These are phyloP conservation scores for Petrocephalus zakoni DNA, from an alignment of 2,113 vertebrate species.

Conservation along the genomic window DNA sequence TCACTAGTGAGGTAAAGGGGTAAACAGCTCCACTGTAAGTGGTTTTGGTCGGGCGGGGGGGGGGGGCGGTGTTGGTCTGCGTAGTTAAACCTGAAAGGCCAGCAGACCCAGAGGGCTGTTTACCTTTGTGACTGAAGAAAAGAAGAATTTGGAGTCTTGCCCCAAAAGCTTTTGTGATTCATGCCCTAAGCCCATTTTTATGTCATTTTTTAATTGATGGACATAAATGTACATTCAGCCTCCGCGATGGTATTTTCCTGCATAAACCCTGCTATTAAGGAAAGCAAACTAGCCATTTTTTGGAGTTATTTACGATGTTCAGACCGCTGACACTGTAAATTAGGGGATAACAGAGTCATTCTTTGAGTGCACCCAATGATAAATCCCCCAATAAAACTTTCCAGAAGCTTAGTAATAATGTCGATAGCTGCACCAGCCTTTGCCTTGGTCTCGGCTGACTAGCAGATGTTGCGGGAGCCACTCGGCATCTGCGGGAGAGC, in stretches of 20 bases:
- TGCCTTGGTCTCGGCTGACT: neutral
- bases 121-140: conserved; percentile 22
- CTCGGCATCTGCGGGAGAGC: neutral
- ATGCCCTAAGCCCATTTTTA: conserved; percentile 15
- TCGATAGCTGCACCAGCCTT: conserved; percentile 1
- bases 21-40: neutral
- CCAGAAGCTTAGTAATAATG: conserved; percentile 11
- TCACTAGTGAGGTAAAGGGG: neutral
- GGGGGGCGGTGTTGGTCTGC: neutral
- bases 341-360: conserved; percentile 20
- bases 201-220: conserved; percentile 20
- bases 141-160: conserved; percentile 12
- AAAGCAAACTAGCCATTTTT: conserved; percentile 20
- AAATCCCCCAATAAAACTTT: conserved; percentile 24
- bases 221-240: conserved; percentile 19
- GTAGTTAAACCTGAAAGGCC: neutral
- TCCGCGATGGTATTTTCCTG: conserved; percentile 15
- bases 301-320: conserved; percentile 18
- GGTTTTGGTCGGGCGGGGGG: neutral
- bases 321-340: conserved; percentile 24
- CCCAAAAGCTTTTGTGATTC: conserved; percentile 20
- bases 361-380: conserved; percentile 12
- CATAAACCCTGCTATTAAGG: conserved; percentile 26
- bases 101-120: neutral
- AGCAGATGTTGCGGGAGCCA: conserved; percentile 7